phyloP scores from a whole-genome alignment of 2,888 invertebrate genomes.

The Spodoptera picta region DNA sequence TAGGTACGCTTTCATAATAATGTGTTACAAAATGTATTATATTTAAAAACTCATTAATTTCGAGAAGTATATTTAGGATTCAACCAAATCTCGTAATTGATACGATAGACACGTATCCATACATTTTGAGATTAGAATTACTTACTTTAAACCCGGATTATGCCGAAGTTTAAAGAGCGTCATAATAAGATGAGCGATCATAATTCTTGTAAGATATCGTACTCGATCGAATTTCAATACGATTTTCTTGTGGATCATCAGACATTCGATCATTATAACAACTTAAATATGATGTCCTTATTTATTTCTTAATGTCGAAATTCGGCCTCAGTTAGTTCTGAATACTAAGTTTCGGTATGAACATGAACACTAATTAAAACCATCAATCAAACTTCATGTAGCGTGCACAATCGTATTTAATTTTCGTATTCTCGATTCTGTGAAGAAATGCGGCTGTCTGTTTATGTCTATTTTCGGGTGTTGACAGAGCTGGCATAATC shows the following conservation, averaged over 20 bases:
- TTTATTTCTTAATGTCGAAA: neutral
- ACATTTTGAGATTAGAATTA: constrained; percentile 3
- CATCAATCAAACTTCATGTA: neutral
- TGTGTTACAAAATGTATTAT: too few species aligned
- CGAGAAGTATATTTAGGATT: constrained; percentile 2
- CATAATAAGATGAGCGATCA: neutral
- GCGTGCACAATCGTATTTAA: constrained; percentile 2
- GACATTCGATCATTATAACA: neutral
- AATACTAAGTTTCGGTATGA: too few species aligned
- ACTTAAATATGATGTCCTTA: neutral
- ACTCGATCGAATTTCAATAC: too few species aligned
- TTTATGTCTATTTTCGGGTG: constrained; percentile 83
- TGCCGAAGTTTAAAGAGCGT: neutral
- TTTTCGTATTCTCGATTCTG: constrained; percentile 23
- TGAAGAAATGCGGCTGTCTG: constrained; percentile 60
- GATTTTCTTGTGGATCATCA: too few species aligned
- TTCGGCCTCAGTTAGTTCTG: too few species aligned
- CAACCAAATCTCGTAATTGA: constrained; percentile 1
- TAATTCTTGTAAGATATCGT: too few species aligned
- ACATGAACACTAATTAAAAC: too few species aligned
- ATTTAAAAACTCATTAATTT: too few species aligned
- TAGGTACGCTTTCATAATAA: neutral
- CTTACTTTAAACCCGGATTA: constrained; percentile 3
- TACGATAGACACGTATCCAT: constrained; percentile 3
- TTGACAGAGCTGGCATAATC: constrained; percentile 83